phyloP scores from a whole-genome alignment of 2,113 vertebrate species.

The Tetrao urogallus region DNA sequence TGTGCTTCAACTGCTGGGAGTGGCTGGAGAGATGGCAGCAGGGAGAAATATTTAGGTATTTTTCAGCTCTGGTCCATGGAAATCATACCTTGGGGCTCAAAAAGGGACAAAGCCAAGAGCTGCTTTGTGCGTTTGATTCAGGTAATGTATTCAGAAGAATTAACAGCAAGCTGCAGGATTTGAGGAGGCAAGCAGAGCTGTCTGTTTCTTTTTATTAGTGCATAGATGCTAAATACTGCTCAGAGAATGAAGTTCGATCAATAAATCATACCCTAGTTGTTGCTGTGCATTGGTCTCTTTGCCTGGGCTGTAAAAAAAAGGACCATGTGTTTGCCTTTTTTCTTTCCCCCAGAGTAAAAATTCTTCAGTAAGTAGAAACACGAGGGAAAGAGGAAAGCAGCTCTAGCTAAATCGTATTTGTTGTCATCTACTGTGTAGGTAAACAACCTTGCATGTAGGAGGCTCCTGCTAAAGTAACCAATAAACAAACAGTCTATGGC shows the following conservation, averaged over 20 bases:
- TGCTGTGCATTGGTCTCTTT: conserved; percentile 20
- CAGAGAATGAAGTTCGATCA: conserved; percentile 44
- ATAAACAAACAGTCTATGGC: not conserved
- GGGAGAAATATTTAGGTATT: conserved; percentile 56
- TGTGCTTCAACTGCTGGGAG: conserved; percentile 64
- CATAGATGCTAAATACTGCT: conserved; percentile 55
- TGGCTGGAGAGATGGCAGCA: conserved; percentile 53
- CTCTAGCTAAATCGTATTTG: not conserved
- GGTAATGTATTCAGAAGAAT: conserved; percentile 58
- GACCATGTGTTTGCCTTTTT: conserved; percentile 39
- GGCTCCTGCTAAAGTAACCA: not conserved
- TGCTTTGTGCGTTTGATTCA: conserved; percentile 41
- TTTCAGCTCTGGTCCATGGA: conserved; percentile 50
- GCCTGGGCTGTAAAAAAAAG: not conserved
- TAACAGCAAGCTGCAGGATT: conserved; percentile 35
- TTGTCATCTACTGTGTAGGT: not conserved
- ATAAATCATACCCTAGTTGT: conserved; percentile 57
- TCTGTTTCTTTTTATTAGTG: conserved; percentile 59
- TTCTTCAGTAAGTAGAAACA: not conserved
- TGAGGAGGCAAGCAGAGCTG: conserved; percentile 48
- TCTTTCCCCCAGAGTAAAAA: conserved; percentile 13
- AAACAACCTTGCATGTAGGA: not conserved
- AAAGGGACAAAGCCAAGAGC: conserved; percentile 44
- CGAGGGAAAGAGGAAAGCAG: not conserved
- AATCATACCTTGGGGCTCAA: conserved; percentile 67